These are phyloP conservation scores for Periophthalmus magnuspinnatus DNA, from an alignment of 2,797 vertebrate species.

Conservation along the genomic window DNA sequence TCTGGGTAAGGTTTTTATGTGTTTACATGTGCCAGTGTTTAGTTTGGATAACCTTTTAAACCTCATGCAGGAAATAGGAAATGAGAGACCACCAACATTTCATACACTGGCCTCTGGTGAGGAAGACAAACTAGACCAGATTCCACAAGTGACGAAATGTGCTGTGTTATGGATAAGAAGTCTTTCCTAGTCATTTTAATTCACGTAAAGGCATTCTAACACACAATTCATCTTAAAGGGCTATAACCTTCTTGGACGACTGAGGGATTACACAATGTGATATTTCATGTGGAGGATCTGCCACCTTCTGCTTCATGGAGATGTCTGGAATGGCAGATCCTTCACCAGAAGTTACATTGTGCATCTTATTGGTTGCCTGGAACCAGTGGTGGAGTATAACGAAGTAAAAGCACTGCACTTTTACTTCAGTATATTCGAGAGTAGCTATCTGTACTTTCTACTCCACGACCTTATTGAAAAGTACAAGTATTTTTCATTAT, in stretches of 20 bases:
- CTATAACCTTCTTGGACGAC: too few species aligned
- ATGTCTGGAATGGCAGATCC: too few species aligned
- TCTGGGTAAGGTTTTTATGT: constrained; percentile 69
- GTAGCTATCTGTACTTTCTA: too few species aligned
- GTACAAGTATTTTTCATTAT: too few species aligned
- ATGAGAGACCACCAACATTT: constrained; percentile 71
- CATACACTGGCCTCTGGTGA: constrained; percentile 31
- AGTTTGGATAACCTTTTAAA: constrained; percentile 66
- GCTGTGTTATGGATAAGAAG: not conserved
- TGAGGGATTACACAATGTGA: not conserved
- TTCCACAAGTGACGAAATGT: not conserved
- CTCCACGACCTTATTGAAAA: too few species aligned
- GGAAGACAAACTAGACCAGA: constrained; percentile 34
- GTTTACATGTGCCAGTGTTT: constrained; percentile 69
- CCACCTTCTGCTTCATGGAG: too few species aligned
- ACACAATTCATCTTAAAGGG: not conserved
- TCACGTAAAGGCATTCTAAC: not conserved
- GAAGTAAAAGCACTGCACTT: too few species aligned
- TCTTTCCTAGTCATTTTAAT: too few species aligned
- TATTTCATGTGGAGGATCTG: not conserved
- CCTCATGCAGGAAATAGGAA: constrained; percentile 61
- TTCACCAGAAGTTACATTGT: too few species aligned
- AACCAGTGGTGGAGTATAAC: too few species aligned
- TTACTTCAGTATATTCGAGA: too few species aligned
- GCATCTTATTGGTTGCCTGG: too few species aligned